Conservation (phyloP, 2,888 invertebrate genomes). For the Cetonia aurata region DNA sequence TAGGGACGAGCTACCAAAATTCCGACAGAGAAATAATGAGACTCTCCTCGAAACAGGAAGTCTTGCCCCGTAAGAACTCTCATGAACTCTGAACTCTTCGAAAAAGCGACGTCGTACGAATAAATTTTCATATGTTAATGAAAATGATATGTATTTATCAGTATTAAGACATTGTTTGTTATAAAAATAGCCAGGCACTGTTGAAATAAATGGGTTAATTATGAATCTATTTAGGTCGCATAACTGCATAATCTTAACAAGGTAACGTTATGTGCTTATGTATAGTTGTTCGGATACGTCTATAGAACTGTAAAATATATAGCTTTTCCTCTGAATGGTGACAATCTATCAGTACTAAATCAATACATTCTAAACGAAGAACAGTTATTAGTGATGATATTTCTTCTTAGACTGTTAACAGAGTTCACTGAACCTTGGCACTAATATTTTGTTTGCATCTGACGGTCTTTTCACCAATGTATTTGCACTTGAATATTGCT, state of each 20-base stretch:
- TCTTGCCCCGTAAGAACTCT: conserved; percentile 46
- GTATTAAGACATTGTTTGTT: not conserved
- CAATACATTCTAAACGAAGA: conserved; percentile 19
- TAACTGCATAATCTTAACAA: conserved; percentile 1
- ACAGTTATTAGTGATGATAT: conserved; percentile 21
- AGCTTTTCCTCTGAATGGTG: not conserved
- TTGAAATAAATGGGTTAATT: conserved; percentile 3
- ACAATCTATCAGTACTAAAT: conserved; percentile 13
- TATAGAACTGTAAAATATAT: not conserved
- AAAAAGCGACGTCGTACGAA: conserved; percentile 43
- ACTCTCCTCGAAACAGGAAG: conserved; percentile 17
- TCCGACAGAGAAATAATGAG: conserved; percentile 28
- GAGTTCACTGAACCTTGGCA: conserved; percentile 28
- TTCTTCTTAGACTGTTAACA: conserved; percentile 13
- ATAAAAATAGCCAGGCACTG: not conserved
- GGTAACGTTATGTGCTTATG: no score
- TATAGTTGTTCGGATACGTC: not conserved
- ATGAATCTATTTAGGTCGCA: not conserved
- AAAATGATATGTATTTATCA: conserved; percentile 8
- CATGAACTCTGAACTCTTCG: conserved; percentile 49
- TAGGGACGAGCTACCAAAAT: conserved; percentile 11
- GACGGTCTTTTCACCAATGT: no score
- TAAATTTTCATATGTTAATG: conserved; percentile 43
- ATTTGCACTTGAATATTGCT: no score
- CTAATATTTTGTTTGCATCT: conserved; percentile 19